Conservation (phyloP, 2,888 invertebrate genomes). For the Smittia aterrima region DNA sequence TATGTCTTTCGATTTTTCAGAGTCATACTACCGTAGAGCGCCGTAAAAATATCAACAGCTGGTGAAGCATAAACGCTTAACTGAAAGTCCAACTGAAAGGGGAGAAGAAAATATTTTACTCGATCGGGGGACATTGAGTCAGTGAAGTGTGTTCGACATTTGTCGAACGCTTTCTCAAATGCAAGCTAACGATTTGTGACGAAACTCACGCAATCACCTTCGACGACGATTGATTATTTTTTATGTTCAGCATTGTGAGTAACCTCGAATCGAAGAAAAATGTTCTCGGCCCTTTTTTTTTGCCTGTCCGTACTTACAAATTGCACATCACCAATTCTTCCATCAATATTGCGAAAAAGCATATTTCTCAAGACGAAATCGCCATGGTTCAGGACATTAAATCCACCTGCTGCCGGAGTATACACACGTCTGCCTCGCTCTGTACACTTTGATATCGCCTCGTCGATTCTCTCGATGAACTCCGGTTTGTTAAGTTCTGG, state of each 20-base stretch:
- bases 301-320: slow-evolving; percentile 45
- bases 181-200: not conserved
- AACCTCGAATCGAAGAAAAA: not conserved
- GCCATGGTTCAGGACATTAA: slow-evolving; percentile 53
- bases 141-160: not conserved
- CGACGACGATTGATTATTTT: slow-evolving; percentile 26
- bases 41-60: slow-evolving; percentile 42
- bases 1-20: slow-evolving; percentile 30
- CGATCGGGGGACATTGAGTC: not conserved
- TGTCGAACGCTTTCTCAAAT: not conserved
- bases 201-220: not conserved
- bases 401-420: slow-evolving; percentile 43
- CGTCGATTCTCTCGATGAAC: slow-evolving; percentile 30
- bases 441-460: slow-evolving; percentile 27
- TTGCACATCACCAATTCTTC: slow-evolving; percentile 48
- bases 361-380: slow-evolving; percentile 54
- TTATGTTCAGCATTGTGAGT: not conserved
- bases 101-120: not conserved
- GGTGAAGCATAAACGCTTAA: slow-evolving; percentile 42
- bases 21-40: slow-evolving; percentile 36
- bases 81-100: slow-evolving; percentile 44
- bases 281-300: not conserved
- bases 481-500: slow-evolving; percentile 16
- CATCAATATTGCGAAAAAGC: slow-evolving; percentile 49
- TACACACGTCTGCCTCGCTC: slow-evolving; percentile 33